A percentile compares a stretch with the other conserved stretches of the same genome.
These are phyloP conservation scores for Pristionchus arcanus DNA, from an alignment of 2,888 invertebrate genomes.

Conservation along the genomic window DNA sequence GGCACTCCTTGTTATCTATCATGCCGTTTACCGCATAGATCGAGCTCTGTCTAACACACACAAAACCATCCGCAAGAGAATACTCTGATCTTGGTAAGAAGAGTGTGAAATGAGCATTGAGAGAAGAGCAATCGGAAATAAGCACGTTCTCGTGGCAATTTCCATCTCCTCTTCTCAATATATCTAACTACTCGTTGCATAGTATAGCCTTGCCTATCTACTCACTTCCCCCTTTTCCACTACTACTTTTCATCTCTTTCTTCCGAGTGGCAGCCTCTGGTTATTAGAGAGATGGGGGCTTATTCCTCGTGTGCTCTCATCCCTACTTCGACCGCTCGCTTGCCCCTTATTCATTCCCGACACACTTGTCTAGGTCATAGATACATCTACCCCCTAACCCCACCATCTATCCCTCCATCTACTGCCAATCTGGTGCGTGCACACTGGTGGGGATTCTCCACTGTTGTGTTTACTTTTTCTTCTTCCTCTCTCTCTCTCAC, in stretches of 20 bases:
- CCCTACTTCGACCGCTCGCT: background rate
- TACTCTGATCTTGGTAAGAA: background rate
- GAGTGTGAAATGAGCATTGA: background rate
- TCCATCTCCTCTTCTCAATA: background rate
- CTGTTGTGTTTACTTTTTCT: slow-evolving; percentile 4
- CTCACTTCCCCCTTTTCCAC: background rate
- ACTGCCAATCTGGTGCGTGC: slow-evolving; percentile 9
- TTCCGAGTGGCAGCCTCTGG: background rate
- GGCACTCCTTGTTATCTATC: background rate
- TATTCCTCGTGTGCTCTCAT: background rate
- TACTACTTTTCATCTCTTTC: slow-evolving; percentile 7
- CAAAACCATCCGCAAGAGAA: background rate
- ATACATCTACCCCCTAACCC: background rate
- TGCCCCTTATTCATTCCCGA: background rate
- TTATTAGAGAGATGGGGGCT: slow-evolving; percentile 39
- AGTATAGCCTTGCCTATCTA: background rate
- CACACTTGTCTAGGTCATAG: slow-evolving; percentile 11
- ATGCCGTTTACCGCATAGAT: background rate
- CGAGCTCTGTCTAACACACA: background rate
- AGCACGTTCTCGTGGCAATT: background rate
- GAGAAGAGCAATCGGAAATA: background rate
- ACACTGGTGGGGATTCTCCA: slow-evolving; percentile 12
- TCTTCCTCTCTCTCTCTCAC: background rate
- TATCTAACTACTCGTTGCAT: background rate
- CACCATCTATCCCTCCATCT: background rate